Evolutionary conservation across 2,888 invertebrate genomes (phyloP), one percentile per base, ranked within the genome.

Genomic region (Rhingia campestris): DNA sequence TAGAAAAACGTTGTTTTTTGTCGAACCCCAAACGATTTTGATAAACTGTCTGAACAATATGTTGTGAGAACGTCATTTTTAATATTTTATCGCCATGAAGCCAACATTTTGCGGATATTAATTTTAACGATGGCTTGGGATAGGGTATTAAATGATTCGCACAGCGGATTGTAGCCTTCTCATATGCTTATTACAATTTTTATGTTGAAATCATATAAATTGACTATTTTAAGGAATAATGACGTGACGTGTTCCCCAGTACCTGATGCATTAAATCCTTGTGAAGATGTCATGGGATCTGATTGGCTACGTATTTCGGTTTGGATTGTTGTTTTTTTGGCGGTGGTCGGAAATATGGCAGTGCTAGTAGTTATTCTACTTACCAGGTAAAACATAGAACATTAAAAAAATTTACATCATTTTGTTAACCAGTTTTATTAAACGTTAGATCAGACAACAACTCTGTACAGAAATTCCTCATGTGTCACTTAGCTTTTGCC

Each of bases 211-310:
- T 67, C 4, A 10, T 69, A 54, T 7, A 10, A 14, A 37, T 66
- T 22, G 47, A 66, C 47, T 66, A 45, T 58, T 22, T 37, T 35
- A 5, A 91, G 91, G 63, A 92, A 93, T 82, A 91, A 90, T n/a
- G 88, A 92, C 86, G 92, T 95, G 4, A 92, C 93, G 88, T 97
- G 96, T 89, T 93, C 92, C 45, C 97, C 97, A 0, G 92, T 93
- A 81, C 95, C 97, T 0, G 95, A 97, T 90, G 96, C 95, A 0
- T 92, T 97, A 63, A 97, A 97, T 91, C 97, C 97, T 0, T 97
- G 97, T 90, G 97, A 97, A 89, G 97, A 97, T 90, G 96, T 97
- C 75, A 96, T 97, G 95, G 97, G 97, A 32, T 95, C 95, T 90
- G 91, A 94, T 53, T 95, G 95, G 94, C 92, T 96, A 3, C 93